Conservation (phyloP, 2,888 invertebrate genomes). For the Heliconius cydno region DNA sequence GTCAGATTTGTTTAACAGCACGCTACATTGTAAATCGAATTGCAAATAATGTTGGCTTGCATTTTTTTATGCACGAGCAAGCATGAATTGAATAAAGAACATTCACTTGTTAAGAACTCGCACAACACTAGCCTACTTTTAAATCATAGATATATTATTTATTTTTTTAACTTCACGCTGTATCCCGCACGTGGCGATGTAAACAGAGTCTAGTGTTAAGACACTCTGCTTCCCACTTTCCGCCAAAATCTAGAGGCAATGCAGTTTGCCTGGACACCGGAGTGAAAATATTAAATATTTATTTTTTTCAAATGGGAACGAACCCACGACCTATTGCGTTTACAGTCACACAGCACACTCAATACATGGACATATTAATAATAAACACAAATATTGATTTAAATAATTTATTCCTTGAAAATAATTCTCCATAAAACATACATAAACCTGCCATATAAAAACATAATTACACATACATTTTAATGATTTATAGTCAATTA, state of each 20-base stretch:
- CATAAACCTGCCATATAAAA: neutral
- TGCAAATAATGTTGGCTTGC: neutral
- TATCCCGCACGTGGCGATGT: no score
- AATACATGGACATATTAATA: neutral
- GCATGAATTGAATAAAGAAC: slow-evolving; percentile 13
- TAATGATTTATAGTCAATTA: slow-evolving; percentile 3
- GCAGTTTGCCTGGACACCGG: no score
- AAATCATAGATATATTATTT: neutral
- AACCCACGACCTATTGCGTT: no score
- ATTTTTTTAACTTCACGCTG: no score
- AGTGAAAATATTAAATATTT: no score
- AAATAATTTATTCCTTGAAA: neutral
- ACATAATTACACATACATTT: slow-evolving; percentile 7
- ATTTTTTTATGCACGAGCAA: slow-evolving; percentile 15
- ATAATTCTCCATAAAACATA: neutral
- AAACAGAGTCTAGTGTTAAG: no score
- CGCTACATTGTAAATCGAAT: neutral
- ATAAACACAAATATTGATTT: neutral
- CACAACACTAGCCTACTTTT: neutral
- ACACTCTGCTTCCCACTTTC: no score
- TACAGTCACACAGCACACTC: no score
- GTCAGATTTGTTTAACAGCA: neutral
- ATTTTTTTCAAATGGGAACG: no score
- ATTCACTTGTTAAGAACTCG: neutral
- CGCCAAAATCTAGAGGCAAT: no score